Conservation (phyloP, 2,888 invertebrate genomes). For the Germaria angustata region DNA sequence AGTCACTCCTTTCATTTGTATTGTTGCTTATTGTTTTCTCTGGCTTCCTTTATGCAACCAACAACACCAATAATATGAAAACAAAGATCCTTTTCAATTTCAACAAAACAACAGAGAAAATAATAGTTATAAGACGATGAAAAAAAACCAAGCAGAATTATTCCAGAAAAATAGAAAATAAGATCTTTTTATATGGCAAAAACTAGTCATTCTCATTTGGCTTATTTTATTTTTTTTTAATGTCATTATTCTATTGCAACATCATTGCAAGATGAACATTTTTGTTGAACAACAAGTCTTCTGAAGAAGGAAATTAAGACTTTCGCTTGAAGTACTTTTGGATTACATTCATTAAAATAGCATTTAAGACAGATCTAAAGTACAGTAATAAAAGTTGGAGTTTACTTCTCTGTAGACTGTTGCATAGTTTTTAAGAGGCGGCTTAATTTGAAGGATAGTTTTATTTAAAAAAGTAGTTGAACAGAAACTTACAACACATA, state of each 20-base stretch:
- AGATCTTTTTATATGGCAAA: background rate
- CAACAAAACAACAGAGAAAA: background rate
- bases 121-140: no score
- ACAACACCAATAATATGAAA: background rate
- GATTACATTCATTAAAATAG: constrained; percentile 39
- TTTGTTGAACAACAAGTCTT: constrained; percentile 6
- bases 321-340: constrained; percentile 46
- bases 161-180: background rate
- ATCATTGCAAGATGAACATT: constrained; percentile 10
- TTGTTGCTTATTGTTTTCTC: constrained; percentile 32
- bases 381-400: background rate
- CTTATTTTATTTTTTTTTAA: background rate
- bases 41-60: constrained; percentile 1
- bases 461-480: no score
- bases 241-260: constrained; percentile 4
- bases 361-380: constrained; percentile 31
- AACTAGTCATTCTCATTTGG: constrained; percentile 29
- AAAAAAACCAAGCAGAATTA: background rate
- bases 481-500: no score
- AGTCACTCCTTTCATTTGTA: background rate
- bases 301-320: constrained; percentile 48
- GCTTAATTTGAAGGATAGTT: background rate
- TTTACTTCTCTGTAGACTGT: background rate
- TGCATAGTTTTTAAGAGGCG: background rate
- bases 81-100: constrained; percentile 15